Conservation (phyloP, 2,113 vertebrate genomes). For the Sardina pilchardus region DNA sequence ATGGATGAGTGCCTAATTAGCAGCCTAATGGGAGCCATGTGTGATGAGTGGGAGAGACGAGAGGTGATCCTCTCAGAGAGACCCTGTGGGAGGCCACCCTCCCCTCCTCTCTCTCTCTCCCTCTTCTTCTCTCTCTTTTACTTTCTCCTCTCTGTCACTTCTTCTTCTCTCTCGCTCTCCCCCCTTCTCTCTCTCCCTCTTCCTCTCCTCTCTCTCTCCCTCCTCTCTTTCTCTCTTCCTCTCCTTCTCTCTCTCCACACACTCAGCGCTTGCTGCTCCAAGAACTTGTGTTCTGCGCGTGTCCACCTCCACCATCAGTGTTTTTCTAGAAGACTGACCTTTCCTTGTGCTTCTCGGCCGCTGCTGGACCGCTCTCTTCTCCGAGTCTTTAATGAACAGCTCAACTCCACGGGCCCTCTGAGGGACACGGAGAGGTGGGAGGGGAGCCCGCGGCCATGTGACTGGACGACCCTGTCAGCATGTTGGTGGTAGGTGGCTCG, state of each 20-base stretch:
- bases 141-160: too few species aligned
- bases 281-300: background rate
- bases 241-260: too few species aligned
- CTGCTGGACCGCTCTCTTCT: background rate
- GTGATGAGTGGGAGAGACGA: background rate
- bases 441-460: background rate
- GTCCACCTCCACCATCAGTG: background rate
- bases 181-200: too few species aligned
- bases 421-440: background rate
- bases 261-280: background rate
- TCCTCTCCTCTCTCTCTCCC: too few species aligned
- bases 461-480: background rate
- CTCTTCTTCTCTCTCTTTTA: too few species aligned
- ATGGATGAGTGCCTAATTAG: background rate
- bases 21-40: background rate
- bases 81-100: background rate
- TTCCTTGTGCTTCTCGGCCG: background rate
- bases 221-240: too few species aligned
- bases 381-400: background rate
- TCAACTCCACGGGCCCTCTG: background rate
- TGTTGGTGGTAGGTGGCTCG: background rate
- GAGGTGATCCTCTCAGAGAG: background rate
- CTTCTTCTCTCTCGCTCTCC: too few species aligned
- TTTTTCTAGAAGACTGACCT: constrained; percentile 3
- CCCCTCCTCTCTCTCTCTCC: too few species aligned